These are phyloP conservation scores for Oenanthe melanoleuca DNA, from an alignment of 2,113 vertebrate genomes.

Conservation along the genomic window DNA sequence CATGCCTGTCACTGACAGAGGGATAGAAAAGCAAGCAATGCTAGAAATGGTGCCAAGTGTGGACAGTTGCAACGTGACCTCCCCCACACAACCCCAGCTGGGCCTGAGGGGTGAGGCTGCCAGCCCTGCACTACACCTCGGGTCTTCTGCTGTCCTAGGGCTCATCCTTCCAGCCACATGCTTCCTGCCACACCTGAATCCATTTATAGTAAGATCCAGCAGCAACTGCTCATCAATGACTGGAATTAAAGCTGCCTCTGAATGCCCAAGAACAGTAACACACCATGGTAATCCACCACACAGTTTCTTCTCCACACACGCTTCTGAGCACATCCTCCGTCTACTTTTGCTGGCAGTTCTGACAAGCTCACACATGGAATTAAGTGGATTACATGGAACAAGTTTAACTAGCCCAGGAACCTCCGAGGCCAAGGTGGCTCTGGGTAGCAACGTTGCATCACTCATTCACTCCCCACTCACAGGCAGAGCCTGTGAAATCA, in stretches of 20 bases:
- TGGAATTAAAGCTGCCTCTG: neutral
- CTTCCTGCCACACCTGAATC: neutral
- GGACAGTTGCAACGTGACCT: too few relatives aligned
- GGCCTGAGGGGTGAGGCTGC: rapidly evolving
- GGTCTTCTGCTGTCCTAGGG: rapidly evolving
- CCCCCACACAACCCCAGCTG: rapidly evolving
- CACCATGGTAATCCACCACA: neutral
- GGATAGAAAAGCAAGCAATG: rapidly evolving
- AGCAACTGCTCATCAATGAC: neutral
- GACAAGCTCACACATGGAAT: slow-evolving; percentile 56
- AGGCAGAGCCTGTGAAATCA: slow-evolving; percentile 36
- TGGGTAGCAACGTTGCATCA: neutral
- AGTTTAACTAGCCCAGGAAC: slow-evolving; percentile 53
- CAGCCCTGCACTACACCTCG: rapidly evolving
- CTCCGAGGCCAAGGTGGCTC: neutral
- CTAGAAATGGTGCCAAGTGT: neutral
- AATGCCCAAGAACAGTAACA: neutral
- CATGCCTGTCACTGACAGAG: neutral
- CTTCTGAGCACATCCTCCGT: neutral
- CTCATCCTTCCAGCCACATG: neutral
- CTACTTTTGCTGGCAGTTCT: slow-evolving; percentile 17
- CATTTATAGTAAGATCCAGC: neutral
- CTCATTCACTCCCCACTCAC: neutral
- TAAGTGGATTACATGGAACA: slow-evolving; percentile 56
- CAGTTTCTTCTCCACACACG: neutral